Evolutionary conservation across 1,140 invertebrate genomes (phyloP).

Genomic region (Cydia fagiglandana): DNA sequence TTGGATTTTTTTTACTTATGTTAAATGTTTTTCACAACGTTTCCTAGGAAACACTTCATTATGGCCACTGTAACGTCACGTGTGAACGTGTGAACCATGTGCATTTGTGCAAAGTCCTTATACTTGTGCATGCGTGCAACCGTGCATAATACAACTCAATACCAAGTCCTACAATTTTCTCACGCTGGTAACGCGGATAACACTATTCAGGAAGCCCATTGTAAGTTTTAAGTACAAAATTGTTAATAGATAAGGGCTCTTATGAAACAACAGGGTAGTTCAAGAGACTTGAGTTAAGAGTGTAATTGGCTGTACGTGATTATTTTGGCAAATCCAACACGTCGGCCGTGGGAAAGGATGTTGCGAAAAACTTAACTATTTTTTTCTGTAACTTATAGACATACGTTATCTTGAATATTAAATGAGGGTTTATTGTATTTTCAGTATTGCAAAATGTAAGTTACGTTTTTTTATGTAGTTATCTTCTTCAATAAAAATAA

Average conservation of each 20-base stretch:
- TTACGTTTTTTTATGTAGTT: too few species aligned
- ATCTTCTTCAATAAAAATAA: too few species aligned
- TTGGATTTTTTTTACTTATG: too few species aligned
- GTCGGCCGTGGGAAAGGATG: constrained; percentile 61
- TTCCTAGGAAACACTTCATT: background rate
- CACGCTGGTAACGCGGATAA: constrained; percentile 15
- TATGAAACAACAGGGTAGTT: background rate
- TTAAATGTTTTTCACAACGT: too few species aligned
- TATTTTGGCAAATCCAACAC: constrained; percentile 52
- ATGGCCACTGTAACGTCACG: background rate
- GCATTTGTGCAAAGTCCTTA: too few species aligned
- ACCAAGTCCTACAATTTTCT: constrained; percentile 16
- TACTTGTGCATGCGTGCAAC: background rate
- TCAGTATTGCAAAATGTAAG: too few species aligned
- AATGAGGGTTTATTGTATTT: too few species aligned
- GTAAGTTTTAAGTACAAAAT: constrained; percentile 29
- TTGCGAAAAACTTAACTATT: constrained; percentile 34
- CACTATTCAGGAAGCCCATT: constrained; percentile 36
- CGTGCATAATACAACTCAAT: background rate
- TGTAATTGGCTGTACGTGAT: constrained; percentile 56
- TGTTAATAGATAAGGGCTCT: constrained; percentile 27
- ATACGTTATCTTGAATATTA: background rate
- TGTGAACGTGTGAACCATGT: too few species aligned
- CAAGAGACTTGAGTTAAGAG: constrained; percentile 46
- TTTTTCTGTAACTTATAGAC: background rate